These are phyloP conservation scores for Ectropis grisescens DNA, from an alignment of 1,140 invertebrate genomes.

Conservation along the genomic window DNA sequence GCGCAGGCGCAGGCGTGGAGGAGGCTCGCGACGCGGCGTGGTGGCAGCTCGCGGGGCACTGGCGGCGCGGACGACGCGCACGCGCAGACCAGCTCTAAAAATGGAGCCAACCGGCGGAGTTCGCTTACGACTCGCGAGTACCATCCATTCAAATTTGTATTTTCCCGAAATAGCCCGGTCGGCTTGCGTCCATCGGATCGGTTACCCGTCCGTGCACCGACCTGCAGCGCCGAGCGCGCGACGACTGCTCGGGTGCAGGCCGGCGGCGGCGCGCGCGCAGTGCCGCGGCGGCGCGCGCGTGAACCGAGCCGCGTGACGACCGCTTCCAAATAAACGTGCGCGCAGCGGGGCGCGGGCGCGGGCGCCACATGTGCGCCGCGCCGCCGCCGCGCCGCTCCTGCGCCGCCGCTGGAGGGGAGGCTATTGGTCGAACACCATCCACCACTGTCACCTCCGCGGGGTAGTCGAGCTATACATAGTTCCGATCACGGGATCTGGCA, in stretches of 20 bases:
- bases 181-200: conserved; percentile 70
- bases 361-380: conserved; percentile 61
- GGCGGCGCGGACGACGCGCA: conserved; percentile 52
- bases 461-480: conserved; percentile 65
- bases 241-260: conserved; percentile 29
- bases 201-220: conserved; percentile 65
- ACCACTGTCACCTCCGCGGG: conserved; percentile 67
- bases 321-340: conserved; percentile 58
- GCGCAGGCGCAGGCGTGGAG: conserved; percentile 14
- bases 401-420: conserved; percentile 62
- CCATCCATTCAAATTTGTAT: conserved; percentile 83
- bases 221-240: conserved; percentile 42
- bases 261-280: conserved; percentile 3
- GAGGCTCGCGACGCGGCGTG: conserved; percentile 46
- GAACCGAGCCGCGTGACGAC: conserved; percentile 63
- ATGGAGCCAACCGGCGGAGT: conserved; percentile 67
- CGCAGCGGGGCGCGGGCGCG: conserved; percentile 20
- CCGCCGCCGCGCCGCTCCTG: conserved; percentile 42
- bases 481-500: conserved; percentile 56
- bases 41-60: conserved; percentile 52
- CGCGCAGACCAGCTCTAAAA: conserved; percentile 72
- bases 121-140: conserved; percentile 62
- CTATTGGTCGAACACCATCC: conserved; percentile 66
- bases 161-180: conserved; percentile 80
- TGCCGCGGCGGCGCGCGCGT: conserved; percentile 17